Conservation (phyloP, 2,797 vertebrate species). For the Esox masquinongy region DNA sequence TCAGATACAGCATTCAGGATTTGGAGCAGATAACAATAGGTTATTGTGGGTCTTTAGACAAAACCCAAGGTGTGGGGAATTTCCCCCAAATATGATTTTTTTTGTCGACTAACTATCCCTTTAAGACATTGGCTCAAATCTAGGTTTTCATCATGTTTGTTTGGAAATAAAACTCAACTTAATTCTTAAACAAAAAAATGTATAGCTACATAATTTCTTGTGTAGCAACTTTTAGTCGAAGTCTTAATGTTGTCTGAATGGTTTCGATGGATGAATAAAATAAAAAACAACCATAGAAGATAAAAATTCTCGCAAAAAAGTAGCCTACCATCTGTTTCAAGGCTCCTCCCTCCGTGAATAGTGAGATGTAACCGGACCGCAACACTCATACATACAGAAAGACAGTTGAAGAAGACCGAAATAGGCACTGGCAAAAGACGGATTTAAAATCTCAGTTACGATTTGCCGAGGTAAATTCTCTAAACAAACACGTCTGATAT, state of each 20-base stretch:
- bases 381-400: background rate
- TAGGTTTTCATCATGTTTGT: background rate
- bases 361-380: background rate
- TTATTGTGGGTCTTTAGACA: too few species aligned
- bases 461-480: background rate
- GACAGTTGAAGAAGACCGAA: background rate
- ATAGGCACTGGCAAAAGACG: background rate
- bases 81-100: too few species aligned
- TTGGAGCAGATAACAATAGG: too few species aligned
- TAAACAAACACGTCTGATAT: background rate
- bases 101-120: too few species aligned
- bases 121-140: too few species aligned
- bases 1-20: too few species aligned
- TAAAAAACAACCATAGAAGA: background rate
- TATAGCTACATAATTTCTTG: background rate
- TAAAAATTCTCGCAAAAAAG: conserved; percentile 69
- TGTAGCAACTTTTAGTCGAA: too few species aligned
- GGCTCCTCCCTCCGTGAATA: conserved; percentile 72
- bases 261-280: background rate
- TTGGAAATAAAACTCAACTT: background rate
- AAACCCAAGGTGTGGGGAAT: too few species aligned
- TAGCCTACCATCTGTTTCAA: conserved; percentile 75
- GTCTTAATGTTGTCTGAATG: background rate
- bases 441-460: background rate
- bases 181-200: background rate